A percentile compares a stretch with the other conserved stretches of the same genome.
These are phyloP conservation scores for Ginglymostoma cirratum DNA, from an alignment of 2,113 vertebrate species.

Conservation along the genomic window DNA sequence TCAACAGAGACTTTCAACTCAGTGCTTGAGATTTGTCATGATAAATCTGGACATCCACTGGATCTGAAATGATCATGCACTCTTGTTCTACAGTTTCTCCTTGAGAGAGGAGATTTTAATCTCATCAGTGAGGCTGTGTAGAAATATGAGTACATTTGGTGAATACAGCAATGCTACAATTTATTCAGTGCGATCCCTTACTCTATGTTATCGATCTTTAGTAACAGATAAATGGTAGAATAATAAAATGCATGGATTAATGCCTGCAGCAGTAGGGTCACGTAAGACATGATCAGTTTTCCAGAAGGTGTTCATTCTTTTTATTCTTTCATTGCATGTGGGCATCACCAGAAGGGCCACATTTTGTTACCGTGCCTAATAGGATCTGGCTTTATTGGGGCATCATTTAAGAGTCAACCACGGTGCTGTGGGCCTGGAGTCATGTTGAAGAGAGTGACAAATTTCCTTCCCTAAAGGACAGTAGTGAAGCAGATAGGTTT, in stretches of 20 bases:
- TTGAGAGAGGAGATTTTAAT: not conserved
- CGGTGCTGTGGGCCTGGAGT: too few species aligned
- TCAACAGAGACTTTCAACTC: not conserved
- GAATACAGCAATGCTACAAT: not conserved
- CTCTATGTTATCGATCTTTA: not conserved
- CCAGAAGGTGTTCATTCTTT: too few species aligned
- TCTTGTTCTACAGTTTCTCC: not conserved
- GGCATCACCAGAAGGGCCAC: too few species aligned
- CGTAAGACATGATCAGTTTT: not conserved
- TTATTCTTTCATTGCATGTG: too few species aligned
- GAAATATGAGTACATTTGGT: not conserved
- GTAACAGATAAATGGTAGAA: not conserved
- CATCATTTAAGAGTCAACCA: too few species aligned
- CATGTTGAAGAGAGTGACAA: too few species aligned
- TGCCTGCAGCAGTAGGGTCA: not conserved
- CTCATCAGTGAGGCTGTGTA: not conserved
- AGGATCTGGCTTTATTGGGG: too few species aligned
- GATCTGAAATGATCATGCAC: not conserved
- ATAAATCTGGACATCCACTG: not conserved
- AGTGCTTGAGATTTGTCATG: not conserved
- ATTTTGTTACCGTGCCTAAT: too few species aligned
- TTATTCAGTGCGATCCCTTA: not conserved
- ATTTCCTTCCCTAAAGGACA: too few species aligned
- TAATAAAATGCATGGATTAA: not conserved
- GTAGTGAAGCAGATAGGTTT: too few species aligned